Evolutionary conservation across 2,113 vertebrate genomes (phyloP), one percentile per base, ranked within the genome.

Genomic region (Talpa occidentalis): DNA sequence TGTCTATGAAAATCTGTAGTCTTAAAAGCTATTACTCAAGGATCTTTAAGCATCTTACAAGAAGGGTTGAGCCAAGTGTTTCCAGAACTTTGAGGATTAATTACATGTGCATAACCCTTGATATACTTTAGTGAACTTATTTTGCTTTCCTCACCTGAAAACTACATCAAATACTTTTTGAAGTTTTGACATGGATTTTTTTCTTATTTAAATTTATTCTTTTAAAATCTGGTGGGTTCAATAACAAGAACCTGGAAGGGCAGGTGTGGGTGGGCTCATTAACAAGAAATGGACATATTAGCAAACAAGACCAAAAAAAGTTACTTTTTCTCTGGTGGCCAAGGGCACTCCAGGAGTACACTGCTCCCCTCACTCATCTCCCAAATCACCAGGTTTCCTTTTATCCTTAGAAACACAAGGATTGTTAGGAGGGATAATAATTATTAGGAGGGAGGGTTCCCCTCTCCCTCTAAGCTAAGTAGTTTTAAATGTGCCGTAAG

Each of bases 161-260:
- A 44, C 12, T 64, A 94, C 52, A 80, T 81, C 47, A 92, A 87
- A 80, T 76, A 77, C 67, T 80, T 90, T 17, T 52, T 28, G 73
- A 93, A 87, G 14, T 88, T 93, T 83, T 62, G 32, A 24, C 5
- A 95, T 85, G 91, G 35, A 90, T 60, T 93, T 89, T 89, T 59
- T 74, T 30, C 21, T 12, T 54, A 89, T 32, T 62, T 49, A 79
- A 62, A 49, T 74, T 60, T 87, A 60, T 11, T 93, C n/a, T 92
- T 67, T 17, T 84, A 56, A 56, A 7, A 56, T 22, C 5, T 56
- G 19, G 21, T 56, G 21, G 54, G 5, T 22, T 56, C 54, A 22
- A 54, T 54, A 54, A 54, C 17, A 54, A 54, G 52, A 54, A 22
- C 49, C 16, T 17, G 3, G 16, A 52, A 52, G 49, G 49, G 49